Base-by-base conservation (phyloP, 2,113 vertebrate genomes). In the Pitta sordida region DNA sequence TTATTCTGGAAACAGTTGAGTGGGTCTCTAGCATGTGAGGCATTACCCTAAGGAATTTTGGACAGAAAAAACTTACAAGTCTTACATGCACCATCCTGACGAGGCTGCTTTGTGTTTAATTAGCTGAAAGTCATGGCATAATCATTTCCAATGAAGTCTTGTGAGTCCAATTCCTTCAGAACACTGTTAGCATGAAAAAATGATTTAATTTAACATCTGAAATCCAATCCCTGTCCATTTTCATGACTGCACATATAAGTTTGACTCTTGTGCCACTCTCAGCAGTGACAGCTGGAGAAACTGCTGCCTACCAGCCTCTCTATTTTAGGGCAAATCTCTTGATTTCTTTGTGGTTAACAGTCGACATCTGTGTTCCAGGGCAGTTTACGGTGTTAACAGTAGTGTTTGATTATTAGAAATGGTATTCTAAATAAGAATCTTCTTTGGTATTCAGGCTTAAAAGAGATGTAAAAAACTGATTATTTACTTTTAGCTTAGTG, bases 81-180 rank as follows among this genome's bases (percentile, higher is more conserved):
- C 53, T 91, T 94, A 74, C 46, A 91, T 49, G 34, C 71, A 95
- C 58, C 79, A 77, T 63, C 67, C 63, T 93, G 46, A 80, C 74
- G 49, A 76, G 43, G 15, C n/a, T 70, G 29, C 6, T 37, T 44
- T 49, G 24, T 36, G 29, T 14, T 52, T 14, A 32, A 29, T 77
- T 92, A 92, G 44, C 76, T 81, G 30, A 34, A 86, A 8, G 37
- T 12, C 17, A 34, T 16, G 39, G 11, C 12, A 27, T 53, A 83
- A 63, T 65, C 0, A 41, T 41, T 92, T 53, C 30, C 51, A 83
- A 44, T 0, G 0, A 75, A 73, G 34, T 59, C 9, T 3, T 14
- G 4, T 62, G 67, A 46, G 19, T 81, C 10, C n/a, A 74, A 55
- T 75, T 76, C 32, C 53, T 76, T 79, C 19, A 90, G 70, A 90